Conservation (phyloP, 2,113 vertebrate genomes). For the Sinocyclocheilus maitianheensis region DNA sequence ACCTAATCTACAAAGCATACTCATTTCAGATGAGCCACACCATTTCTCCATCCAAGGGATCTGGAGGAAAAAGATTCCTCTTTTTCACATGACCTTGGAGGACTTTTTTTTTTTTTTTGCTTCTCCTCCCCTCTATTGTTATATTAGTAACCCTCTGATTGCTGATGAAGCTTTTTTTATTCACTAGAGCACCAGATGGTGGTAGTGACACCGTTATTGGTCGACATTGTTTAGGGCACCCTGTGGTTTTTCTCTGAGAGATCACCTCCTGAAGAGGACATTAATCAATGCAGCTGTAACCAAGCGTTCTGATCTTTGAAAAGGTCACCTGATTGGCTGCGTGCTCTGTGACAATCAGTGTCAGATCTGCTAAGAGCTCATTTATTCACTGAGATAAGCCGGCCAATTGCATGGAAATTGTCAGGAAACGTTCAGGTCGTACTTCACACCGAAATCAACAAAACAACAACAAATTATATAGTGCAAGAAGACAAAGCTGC, state of each 20-base stretch:
- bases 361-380: slow-evolving; percentile 35
- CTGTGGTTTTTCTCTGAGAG: slow-evolving; percentile 10
- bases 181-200: too few relatives aligned
- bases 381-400: slow-evolving; percentile 22
- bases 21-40: slow-evolving; percentile 37
- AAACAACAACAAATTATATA: not conserved
- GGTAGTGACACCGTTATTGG: too few relatives aligned
- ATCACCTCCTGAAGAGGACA: not conserved
- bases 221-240: not conserved
- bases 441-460: not conserved
- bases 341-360: slow-evolving; percentile 37
- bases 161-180: too few relatives aligned
- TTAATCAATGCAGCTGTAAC: slow-evolving; percentile 43
- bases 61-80: not conserved
- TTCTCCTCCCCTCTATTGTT: too few relatives aligned
- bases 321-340: slow-evolving; percentile 46
- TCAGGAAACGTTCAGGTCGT: not conserved
- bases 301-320: slow-evolving; percentile 30
- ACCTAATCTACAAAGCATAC: slow-evolving; percentile 49
- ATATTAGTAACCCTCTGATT: too few relatives aligned
- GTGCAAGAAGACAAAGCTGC: not conserved
- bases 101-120: not conserved
- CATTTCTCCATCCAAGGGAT: slow-evolving; percentile 2
- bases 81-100: slow-evolving; percentile 38
- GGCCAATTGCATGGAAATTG: not conserved